Conservation (phyloP, 2,797 vertebrate species). For the Chaetophractus vellerosus region DNA sequence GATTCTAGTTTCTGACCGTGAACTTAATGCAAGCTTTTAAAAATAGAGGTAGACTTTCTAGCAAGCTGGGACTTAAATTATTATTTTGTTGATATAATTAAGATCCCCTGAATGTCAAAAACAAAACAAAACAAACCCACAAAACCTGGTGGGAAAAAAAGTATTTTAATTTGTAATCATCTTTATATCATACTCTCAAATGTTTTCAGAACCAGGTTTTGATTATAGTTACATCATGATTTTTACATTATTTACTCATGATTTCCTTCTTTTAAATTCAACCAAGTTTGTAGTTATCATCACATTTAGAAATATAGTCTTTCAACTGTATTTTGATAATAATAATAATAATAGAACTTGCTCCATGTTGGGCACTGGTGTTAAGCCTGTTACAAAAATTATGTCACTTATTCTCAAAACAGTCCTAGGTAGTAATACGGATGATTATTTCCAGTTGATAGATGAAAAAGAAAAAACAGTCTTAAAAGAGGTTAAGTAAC, state of each 20-base stretch:
- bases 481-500: neutral
- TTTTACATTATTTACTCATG: neutral
- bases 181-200: neutral
- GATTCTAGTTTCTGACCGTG: too few species aligned
- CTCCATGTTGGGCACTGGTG: neutral
- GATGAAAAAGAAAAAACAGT: neutral
- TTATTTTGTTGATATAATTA: neutral
- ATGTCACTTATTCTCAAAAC: neutral
- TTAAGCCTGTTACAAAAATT: neutral
- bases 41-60: neutral
- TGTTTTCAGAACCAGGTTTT: neutral
- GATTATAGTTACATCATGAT: neutral
- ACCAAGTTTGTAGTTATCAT: neutral
- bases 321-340: neutral
- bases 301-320: neutral
- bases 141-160: neutral
- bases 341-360: neutral
- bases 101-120: neutral
- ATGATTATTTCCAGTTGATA: constrained; percentile 33
- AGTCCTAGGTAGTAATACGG: neutral
- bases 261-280: constrained; percentile 18
- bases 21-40: neutral
- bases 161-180: neutral
- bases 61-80: neutral
- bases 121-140: neutral